These are phyloP conservation scores for Notiomystis cincta DNA, from an alignment of 2,113 vertebrate genomes.

Conservation along the genomic window DNA sequence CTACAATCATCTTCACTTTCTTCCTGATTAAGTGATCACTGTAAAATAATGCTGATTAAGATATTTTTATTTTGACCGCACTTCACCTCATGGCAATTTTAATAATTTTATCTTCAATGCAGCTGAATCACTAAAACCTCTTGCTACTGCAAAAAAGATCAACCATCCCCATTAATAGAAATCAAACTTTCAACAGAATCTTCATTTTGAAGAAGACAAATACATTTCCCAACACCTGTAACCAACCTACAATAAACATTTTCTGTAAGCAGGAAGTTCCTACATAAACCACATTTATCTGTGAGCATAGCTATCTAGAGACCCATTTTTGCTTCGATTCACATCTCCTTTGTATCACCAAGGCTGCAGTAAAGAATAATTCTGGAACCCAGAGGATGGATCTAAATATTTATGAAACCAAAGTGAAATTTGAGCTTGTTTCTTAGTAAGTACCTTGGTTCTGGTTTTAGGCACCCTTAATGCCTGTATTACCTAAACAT, in stretches of 20 bases:
- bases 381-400: neutral
- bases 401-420: neutral
- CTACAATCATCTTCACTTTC: neutral
- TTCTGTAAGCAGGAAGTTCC: neutral
- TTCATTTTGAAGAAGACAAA: neutral
- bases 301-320: accelerated
- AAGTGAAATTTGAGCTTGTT: neutral
- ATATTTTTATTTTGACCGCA: constrained; percentile 1
- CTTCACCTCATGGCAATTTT: neutral
- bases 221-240: neutral
- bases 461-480: neutral
- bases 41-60: constrained; percentile 26
- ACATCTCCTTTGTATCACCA: neutral
- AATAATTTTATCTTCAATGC: neutral
- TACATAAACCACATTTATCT: neutral
- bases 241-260: neutral
- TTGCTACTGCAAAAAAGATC: neutral
- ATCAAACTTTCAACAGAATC: neutral
- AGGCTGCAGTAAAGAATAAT: neutral
- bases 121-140: neutral
- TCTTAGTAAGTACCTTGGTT: neutral
- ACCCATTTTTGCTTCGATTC: neutral
- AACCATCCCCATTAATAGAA: neutral
- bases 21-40: constrained; percentile 27
- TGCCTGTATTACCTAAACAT: neutral